A percentile compares a stretch with the other conserved stretches of the same genome.
phyloP scores from a whole-genome alignment of 2,888 invertebrate genomes.

The Drosophila sordidula region DNA sequence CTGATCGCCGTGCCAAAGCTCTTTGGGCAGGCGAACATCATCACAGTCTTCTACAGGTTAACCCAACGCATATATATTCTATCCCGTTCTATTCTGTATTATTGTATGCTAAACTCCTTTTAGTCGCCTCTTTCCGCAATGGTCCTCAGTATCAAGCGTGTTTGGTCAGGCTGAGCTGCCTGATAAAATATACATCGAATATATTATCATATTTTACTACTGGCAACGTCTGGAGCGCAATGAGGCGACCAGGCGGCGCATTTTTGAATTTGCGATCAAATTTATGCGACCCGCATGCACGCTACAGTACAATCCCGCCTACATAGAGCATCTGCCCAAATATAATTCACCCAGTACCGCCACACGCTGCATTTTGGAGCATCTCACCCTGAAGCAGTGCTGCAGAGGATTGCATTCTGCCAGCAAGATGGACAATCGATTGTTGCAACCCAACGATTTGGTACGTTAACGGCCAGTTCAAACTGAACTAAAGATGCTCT shows the following conservation, averaged over 20 bases:
- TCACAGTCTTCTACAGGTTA: slow-evolving; percentile 70
- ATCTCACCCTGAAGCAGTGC: slow-evolving; percentile 52
- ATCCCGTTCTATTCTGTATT: background rate
- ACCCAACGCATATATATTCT: background rate
- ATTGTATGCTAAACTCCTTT: slow-evolving; percentile 3
- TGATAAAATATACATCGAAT: slow-evolving; percentile 73
- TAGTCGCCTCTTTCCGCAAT: slow-evolving; percentile 67
- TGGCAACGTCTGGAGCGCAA: slow-evolving; percentile 70
- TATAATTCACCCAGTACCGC: slow-evolving; percentile 54
- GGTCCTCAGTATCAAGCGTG: slow-evolving; percentile 40
- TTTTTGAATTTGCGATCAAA: slow-evolving; percentile 65
- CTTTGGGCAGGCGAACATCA: slow-evolving; percentile 65
- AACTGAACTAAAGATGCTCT: background rate
- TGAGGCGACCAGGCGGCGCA: slow-evolving; percentile 46
- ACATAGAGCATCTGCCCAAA: slow-evolving; percentile 65
- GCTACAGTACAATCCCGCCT: slow-evolving; percentile 54
- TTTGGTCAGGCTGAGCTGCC: slow-evolving; percentile 66
- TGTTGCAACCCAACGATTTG: slow-evolving; percentile 49
- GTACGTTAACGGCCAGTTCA: slow-evolving; percentile 39
- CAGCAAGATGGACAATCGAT: slow-evolving; percentile 62
- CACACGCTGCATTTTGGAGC: slow-evolving; percentile 67
- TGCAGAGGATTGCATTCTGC: slow-evolving; percentile 58
- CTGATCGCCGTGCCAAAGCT: slow-evolving; percentile 70
- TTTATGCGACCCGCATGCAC: slow-evolving; percentile 74
- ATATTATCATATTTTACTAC: slow-evolving; percentile 75